A percentile compares a stretch with the other conserved stretches of the same genome.
Evolutionary conservation across 2,888 invertebrate genomes (phyloP).

Genomic region (Lithosia quadra): DNA sequence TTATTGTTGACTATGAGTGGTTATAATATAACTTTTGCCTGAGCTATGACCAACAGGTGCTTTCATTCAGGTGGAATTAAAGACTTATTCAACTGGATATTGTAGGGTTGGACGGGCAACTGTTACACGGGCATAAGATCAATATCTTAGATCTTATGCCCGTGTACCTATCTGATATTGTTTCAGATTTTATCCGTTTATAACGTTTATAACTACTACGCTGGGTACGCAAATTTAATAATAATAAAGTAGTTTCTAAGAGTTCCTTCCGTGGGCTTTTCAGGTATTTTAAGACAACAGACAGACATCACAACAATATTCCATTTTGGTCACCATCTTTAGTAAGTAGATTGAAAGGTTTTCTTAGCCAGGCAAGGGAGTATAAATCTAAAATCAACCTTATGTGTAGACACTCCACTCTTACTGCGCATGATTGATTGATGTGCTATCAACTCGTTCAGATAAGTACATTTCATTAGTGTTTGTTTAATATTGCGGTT

Average conservation of each 20-base stretch:
- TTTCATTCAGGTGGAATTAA: slow-evolving; percentile 40
- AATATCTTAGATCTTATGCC: slow-evolving; percentile 19
- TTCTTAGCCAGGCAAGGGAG: background rate
- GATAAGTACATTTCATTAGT: background rate
- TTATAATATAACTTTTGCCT: slow-evolving; percentile 73
- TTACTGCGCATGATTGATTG: slow-evolving; percentile 12
- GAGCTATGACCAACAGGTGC: slow-evolving; percentile 72
- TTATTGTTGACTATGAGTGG: slow-evolving; percentile 78
- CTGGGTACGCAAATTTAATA: too few species aligned
- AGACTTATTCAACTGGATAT: slow-evolving; percentile 50
- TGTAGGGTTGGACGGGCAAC: slow-evolving; percentile 47
- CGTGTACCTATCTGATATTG: slow-evolving; percentile 16
- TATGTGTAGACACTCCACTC: background rate
- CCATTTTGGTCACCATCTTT: background rate
- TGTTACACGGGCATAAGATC: too few species aligned
- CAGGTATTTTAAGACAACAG: background rate
- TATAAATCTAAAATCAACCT: background rate
- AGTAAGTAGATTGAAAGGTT: background rate
- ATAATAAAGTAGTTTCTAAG: background rate
- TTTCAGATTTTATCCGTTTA: slow-evolving; percentile 26
- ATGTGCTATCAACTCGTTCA: background rate
- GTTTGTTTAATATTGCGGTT: background rate
- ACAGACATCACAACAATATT: background rate
- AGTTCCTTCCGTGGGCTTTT: background rate
- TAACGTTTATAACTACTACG: background rate